Conservation (phyloP, 30 jellyfish, hydroid and myxozoan genomes). For the Pelagia noctiluca region DNA sequence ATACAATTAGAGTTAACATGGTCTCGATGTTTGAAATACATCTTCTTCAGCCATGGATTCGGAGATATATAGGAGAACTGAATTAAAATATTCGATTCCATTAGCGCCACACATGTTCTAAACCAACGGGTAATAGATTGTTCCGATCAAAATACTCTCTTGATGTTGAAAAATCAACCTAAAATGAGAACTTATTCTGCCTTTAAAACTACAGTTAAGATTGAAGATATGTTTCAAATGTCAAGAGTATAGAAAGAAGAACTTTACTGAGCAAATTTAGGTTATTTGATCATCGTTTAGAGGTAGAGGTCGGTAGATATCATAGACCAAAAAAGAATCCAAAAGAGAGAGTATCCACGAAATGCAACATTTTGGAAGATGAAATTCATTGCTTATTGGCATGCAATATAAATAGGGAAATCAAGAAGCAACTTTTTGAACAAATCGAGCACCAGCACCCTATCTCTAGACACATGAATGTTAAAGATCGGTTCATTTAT, state of each 20-base stretch:
- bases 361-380: slow-evolving; percentile 11
- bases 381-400: slow-evolving; percentile 9
- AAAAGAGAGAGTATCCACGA: background rate
- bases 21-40: slow-evolving; percentile 3
- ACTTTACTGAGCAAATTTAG: background rate
- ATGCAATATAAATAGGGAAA: background rate
- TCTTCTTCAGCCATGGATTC: slow-evolving; percentile 4
- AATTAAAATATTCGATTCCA: background rate
- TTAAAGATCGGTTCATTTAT: background rate
- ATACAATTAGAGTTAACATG: too few relatives aligned
- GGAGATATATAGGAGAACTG: slow-evolving; percentile 7
- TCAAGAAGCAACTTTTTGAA: background rate
- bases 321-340: background rate
- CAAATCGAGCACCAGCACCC: background rate
- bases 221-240: slow-evolving; percentile 14
- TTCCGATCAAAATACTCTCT: background rate
- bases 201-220: slow-evolving; percentile 17
- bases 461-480: background rate
- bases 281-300: too few relatives aligned
- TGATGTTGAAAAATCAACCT: slow-evolving; percentile 7
- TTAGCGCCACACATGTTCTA: slow-evolving; percentile 14
- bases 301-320: background rate
- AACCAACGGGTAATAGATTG: slow-evolving; percentile 6
- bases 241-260: background rate
- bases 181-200: background rate